Percentiles rank a stretch among this genome's conserved stretches.
Conservation (phyloP, 2,797 vertebrate species). For the Manis crassicaudata region DNA sequence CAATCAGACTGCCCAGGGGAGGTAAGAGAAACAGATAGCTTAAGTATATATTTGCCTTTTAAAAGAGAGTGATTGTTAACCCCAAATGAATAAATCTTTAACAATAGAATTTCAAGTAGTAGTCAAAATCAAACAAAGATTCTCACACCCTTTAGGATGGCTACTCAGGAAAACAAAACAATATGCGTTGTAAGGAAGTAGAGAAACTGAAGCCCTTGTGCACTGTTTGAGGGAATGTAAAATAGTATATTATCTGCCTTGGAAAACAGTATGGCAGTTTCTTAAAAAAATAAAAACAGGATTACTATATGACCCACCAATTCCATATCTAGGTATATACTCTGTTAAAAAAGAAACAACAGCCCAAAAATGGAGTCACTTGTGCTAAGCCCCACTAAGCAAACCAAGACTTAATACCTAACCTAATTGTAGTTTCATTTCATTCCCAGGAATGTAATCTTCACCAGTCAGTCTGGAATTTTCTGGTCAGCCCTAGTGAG, state of each 20-base stretch:
- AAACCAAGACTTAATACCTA: background rate
- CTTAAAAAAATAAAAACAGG: background rate
- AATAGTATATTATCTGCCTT: background rate
- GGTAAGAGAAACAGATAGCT: background rate
- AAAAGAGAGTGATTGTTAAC: constrained; percentile 42
- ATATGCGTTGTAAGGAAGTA: background rate
- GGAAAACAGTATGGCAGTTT: background rate
- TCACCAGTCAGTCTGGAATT: background rate
- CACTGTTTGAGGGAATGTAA: background rate
- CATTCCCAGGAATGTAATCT: background rate
- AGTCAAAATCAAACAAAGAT: constrained; percentile 34
- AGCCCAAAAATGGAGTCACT: background rate
- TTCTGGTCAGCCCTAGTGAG: background rate
- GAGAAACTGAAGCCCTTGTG: background rate
- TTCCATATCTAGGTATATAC: background rate
- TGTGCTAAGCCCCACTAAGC: background rate
- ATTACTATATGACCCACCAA: background rate
- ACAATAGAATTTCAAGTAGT: constrained; percentile 50
- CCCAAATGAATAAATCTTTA: constrained; percentile 56
- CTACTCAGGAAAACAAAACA: background rate
- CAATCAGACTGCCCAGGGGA: background rate
- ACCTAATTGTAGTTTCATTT: background rate
- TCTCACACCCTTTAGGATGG: background rate
- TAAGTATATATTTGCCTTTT: constrained; percentile 50
- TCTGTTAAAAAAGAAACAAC: background rate